These are phyloP conservation scores for Dasypolia templi DNA, from an alignment of 2,888 invertebrate genomes.

Conservation along the genomic window DNA sequence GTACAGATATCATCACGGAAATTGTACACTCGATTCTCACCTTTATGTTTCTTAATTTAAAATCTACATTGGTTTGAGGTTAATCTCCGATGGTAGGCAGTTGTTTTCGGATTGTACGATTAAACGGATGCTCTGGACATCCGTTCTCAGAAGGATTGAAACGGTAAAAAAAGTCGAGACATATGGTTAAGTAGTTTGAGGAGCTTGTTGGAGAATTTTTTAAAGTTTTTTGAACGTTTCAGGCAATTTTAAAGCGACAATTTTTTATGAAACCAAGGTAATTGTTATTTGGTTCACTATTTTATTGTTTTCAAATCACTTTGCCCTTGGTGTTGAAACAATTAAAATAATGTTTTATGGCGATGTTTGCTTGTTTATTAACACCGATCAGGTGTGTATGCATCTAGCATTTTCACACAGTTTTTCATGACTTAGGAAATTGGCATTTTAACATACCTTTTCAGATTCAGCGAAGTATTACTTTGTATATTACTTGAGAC, in stretches of 20 bases:
- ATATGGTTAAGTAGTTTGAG: constrained; percentile 64
- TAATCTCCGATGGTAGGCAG: constrained; percentile 60
- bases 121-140: constrained; percentile 85
- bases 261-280: background rate
- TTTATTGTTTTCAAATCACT: constrained; percentile 14
- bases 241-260: background rate
- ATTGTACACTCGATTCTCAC: constrained; percentile 34
- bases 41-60: constrained; percentile 16
- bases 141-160: constrained; percentile 88
- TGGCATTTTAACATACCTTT: no score
- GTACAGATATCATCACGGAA: constrained; percentile 59
- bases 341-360: background rate
- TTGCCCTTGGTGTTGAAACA: background rate
- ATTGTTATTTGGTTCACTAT: background rate
- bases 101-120: constrained; percentile 76
- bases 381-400: background rate
- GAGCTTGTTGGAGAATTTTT: constrained; percentile 38
- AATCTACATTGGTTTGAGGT: constrained; percentile 38
- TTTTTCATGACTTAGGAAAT: background rate
- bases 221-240: background rate
- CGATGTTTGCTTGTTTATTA: constrained; percentile 3
- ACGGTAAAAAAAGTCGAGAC: constrained; percentile 72
- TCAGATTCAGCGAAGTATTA: background rate
- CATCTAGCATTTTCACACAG: background rate
- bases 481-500: no score